These are phyloP conservation scores for Stictocephala bisonia DNA, from an alignment of 2,888 invertebrate genomes.

Conservation along the genomic window DNA sequence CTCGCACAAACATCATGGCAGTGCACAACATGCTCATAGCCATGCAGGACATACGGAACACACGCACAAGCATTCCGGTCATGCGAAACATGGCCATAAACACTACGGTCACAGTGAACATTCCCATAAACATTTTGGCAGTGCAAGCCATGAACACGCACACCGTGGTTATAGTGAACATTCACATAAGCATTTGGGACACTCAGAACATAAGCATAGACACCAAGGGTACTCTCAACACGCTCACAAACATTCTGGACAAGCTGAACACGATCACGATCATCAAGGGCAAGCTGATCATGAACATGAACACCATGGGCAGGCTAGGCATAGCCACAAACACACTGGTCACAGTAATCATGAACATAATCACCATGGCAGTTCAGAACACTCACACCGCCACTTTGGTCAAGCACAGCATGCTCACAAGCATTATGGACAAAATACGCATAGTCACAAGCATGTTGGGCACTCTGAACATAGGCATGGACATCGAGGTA, in stretches of 20 bases:
- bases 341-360: constrained; percentile 46
- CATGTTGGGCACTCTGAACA: constrained; percentile 50
- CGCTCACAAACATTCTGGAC: constrained; percentile 51
- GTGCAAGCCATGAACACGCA: constrained; percentile 49
- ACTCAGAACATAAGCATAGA: constrained; percentile 53
- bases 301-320: constrained; percentile 54
- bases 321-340: constrained; percentile 48
- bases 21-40: constrained; percentile 37
- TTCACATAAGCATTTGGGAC: constrained; percentile 53
- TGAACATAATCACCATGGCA: constrained; percentile 33
- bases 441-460: constrained; percentile 51
- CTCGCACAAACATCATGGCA: constrained; percentile 48
- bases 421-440: constrained; percentile 53
- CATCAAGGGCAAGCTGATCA: constrained; percentile 57
- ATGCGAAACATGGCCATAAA: constrained; percentile 53
- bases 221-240: constrained; percentile 54
- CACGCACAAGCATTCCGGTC: constrained; percentile 50
- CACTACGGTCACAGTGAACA: constrained; percentile 51
- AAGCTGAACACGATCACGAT: constrained; percentile 51
- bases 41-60: constrained; percentile 50
- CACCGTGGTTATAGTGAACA: constrained; percentile 50
- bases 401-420: constrained; percentile 48
- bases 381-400: constrained; percentile 25
- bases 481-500: constrained; percentile 48
- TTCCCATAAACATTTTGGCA: constrained; percentile 56